Evolutionary conservation across 2,113 vertebrate species (phyloP), one percentile per base, ranked within the genome.

Genomic region (Nettapus auritus): DNA sequence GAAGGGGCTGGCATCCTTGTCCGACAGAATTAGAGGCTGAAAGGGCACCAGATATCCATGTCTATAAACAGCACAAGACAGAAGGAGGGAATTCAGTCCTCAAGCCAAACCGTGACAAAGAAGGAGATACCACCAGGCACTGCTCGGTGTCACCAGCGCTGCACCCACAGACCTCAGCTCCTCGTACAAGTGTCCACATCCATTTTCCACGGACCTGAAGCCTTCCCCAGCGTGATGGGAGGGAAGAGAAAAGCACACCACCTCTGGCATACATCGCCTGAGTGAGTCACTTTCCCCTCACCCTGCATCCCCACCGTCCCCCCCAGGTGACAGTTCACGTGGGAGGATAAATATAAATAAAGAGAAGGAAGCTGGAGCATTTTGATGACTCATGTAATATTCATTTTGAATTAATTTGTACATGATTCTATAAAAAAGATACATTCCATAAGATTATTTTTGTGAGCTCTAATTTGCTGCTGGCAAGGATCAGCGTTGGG

Each of bases 331-430:
- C 62, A 60, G 60, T 57, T 89, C 90, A 89, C 2, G 16, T 76
- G 92, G 94, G 80, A 94, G 82, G 92, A 95, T 82, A 93, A 93
- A 94, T 82, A 94, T 33, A 96, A 93, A 96, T 90, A 82, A 93
- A 94, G 62, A 89, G 90, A 95, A 82, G 87, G 94, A 96, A 94
- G 90, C 83, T 36, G 53, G 73, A 87, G 48, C n/a, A 18, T 91
- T 68, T 78, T 90, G 83, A 95, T 88, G 94, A 96, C 89, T 97
- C 96, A 97, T 97, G 93, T 76, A 83, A 66, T 93, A 96, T 96
- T 97, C 94, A 96, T 78, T 76, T 77, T 23, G 96, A 96, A 96
- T 90, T 93, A 92, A 96, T 85, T 94, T 77, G 70, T 96, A 93
- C 96, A 92, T 2, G 69, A 88, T 89, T 94, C 93, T 66, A 36